A percentile compares a stretch with the other conserved stretches of the same genome.
These are phyloP conservation scores for Polypterus senegalus DNA, from an alignment of 2,113 vertebrate genomes.

Conservation along the genomic window DNA sequence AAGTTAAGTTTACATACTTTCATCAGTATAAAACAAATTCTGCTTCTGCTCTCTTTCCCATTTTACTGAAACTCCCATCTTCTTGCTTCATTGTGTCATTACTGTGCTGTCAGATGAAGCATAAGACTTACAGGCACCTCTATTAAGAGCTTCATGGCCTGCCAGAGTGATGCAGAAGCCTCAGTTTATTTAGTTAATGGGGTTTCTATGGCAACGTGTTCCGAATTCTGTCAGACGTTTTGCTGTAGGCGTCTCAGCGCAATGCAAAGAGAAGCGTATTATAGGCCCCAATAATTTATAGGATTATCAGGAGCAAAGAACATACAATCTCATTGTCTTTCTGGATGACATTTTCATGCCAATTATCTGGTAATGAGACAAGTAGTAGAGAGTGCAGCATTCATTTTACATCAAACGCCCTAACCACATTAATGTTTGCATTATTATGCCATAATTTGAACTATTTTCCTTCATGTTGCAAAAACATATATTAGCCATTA, in stretches of 20 bases:
- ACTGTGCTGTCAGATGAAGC: not conserved
- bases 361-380: not conserved
- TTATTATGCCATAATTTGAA: not conserved
- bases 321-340: not conserved
- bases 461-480: not conserved
- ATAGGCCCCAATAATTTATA: not conserved
- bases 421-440: not conserved
- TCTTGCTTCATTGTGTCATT: not conserved
- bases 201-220: slow-evolving; percentile 30
- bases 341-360: not conserved
- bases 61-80: not conserved
- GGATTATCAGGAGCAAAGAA: not conserved
- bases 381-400: not conserved
- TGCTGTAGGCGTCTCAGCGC: slow-evolving; percentile 7
- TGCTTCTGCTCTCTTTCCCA: no score
- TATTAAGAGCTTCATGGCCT: slow-evolving; percentile 7
- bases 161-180: slow-evolving; percentile 9
- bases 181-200: slow-evolving; percentile 27
- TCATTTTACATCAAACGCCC: no score
- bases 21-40: no score
- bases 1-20: no score
- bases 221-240: slow-evolving; percentile 11
- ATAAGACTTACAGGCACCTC: slow-evolving; percentile 5
- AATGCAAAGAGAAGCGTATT: not conserved
- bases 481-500: no score